Base-by-base conservation (phyloP, 2,113 vertebrate genomes). In the Campylomormyrus numenius region DNA sequence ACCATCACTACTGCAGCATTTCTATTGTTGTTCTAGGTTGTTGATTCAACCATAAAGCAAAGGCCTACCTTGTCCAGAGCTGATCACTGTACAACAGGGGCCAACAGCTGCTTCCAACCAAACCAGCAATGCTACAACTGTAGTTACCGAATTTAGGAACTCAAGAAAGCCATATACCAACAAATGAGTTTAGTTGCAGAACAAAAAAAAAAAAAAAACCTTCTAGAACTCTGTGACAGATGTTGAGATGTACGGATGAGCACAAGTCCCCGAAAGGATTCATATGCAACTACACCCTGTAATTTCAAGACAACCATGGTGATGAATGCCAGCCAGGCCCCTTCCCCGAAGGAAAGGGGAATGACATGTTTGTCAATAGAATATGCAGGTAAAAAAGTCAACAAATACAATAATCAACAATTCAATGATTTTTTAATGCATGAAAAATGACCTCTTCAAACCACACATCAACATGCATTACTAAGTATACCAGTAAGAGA, bases 91-190 rank as follows among this genome's bases (percentile, higher is more conserved):
- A 90, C 92, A 92, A 92, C 93, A 92, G 92, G 66, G 89, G 87
- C 84, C 50, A 24, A 93, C 94, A 95, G 94, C 96, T 96, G 95
- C 93, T 95, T 95, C 93, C 94, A 95, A 95, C 96, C 96, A 96
- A 93, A 94, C 93, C 89, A 93, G 90, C 90, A 92, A 91, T 91
- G 91, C 92, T 90, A 87, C 56, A 89, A 90, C 87, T 91, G 62
- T 19, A 83, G 42, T 74, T 90, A 66, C 85, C 52, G 84, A 91
- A 92, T 89, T 86, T 90, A 46, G 42, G 39, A 70, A 42, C 62
- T 21, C 53, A 39, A 80, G 27, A 45, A 48, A 19, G 48, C 1
- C 53, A 89, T 11, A 3, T 1, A 35, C 5, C 45, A 74, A 58
- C 15, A 31, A 27, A 77, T 15, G 48, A 66, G 27, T 66, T 50